A percentile compares a stretch with the other conserved stretches of the same genome.
Conservation (phyloP, 2,888 invertebrate species). For the Eupithecia centaureata region DNA sequence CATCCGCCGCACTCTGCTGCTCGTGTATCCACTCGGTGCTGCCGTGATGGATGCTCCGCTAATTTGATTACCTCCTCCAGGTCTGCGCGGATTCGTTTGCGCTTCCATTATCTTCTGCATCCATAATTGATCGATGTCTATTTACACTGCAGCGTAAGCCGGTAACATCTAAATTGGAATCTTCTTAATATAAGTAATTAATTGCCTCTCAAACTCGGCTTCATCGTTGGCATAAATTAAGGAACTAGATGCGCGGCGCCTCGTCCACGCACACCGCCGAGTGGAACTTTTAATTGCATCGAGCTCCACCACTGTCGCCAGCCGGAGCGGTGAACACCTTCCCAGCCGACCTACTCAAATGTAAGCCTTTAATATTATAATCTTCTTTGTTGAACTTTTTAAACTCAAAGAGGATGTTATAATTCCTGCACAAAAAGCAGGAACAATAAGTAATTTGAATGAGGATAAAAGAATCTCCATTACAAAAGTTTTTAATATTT, state of each 20-base stretch:
- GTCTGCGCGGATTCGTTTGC: constrained; percentile 16
- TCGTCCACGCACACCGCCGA: constrained; percentile 82
- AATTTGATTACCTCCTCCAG: constrained; percentile 52
- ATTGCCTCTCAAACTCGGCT: constrained; percentile 79
- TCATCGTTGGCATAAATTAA: constrained; percentile 81
- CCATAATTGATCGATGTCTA: constrained; percentile 32
- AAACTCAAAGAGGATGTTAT: constrained; percentile 23
- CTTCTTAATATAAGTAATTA: constrained; percentile 79
- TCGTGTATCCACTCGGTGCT: constrained; percentile 72
- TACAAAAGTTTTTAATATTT: constrained; percentile 34
- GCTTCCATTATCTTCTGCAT: constrained; percentile 32
- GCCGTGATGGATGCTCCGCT: constrained; percentile 65
- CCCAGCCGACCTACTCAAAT: constrained; percentile 43
- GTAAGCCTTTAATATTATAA: constrained; percentile 45
- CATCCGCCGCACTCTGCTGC: constrained; percentile 65
- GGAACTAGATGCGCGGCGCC: constrained; percentile 73
- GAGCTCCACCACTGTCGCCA: constrained; percentile 80
- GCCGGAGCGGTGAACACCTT: constrained; percentile 74
- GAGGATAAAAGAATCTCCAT: constrained; percentile 28
- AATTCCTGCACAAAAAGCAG: constrained; percentile 16
- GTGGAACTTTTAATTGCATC: constrained; percentile 84
- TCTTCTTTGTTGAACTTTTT: constrained; percentile 41
- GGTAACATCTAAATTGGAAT: constrained; percentile 58
- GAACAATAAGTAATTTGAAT: constrained; percentile 21
- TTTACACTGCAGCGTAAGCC: constrained; percentile 16